Conservation (phyloP, 2,888 invertebrate species). For the Mayetiola destructor region DNA sequence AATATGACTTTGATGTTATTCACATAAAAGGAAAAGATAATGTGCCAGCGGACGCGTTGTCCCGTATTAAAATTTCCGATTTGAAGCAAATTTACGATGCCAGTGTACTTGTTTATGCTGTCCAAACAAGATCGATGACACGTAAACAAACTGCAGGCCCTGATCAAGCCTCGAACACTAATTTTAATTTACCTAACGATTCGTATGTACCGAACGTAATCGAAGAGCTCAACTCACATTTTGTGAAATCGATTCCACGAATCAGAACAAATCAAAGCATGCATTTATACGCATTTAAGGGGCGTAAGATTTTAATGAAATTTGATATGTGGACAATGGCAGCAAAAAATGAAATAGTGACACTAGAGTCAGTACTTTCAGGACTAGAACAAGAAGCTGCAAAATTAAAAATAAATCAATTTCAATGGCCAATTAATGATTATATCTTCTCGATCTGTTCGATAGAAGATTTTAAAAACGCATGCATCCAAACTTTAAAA, state of each 20-base stretch:
- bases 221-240: neutral
- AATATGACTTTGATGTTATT: neutral
- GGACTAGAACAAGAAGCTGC: neutral
- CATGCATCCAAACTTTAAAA: neutral
- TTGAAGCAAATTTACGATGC: neutral
- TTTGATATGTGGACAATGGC: neutral
- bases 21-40: neutral
- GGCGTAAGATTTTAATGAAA: neutral
- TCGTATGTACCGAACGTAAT: neutral
- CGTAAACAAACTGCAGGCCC: neutral
- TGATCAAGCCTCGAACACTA: neutral
- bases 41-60: neutral
- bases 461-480: neutral
- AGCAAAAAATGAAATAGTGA: neutral
- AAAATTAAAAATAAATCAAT: neutral
- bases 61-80: neutral
- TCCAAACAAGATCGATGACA: neutral
- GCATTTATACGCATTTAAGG: too few relatives aligned
- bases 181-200: neutral
- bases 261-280: neutral
- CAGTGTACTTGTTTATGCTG: neutral
- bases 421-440: neutral
- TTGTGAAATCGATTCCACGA: too few relatives aligned
- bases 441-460: neutral
- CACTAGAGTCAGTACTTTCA: neutral